Conservation (phyloP, 92 coral and sea anemone species). For the Porites evermanni region DNA sequence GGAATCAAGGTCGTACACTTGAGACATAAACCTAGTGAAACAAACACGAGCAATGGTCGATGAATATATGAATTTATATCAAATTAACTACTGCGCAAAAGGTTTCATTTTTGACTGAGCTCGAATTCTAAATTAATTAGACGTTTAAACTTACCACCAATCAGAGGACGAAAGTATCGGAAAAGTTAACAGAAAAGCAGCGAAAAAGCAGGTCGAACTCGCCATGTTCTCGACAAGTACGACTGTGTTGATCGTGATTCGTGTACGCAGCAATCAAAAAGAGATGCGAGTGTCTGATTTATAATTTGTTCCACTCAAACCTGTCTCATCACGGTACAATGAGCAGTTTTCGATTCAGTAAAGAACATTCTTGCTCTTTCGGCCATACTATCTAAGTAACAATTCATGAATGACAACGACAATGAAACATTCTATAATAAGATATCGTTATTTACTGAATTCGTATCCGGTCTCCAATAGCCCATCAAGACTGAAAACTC, state of each 20-base stretch:
- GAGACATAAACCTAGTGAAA: slow-evolving; percentile 89
- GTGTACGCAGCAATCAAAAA: not conserved
- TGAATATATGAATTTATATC: not conserved
- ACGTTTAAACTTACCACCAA: slow-evolving; percentile 74
- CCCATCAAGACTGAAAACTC: too few relatives aligned
- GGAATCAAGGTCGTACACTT: slow-evolving; percentile 93
- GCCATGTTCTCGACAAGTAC: not conserved
- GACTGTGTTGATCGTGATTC: not conserved
- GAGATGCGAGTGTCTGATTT: not conserved
- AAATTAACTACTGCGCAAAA: not conserved
- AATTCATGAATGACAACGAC: too few relatives aligned
- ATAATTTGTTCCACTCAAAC: not conserved
- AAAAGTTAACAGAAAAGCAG: slow-evolving; percentile 8
- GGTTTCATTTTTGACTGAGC: not conserved
- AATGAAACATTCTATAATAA: too few relatives aligned
- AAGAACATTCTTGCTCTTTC: too few relatives aligned
- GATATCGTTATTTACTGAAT: too few relatives aligned
- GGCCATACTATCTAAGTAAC: too few relatives aligned
- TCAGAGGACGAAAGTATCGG: slow-evolving; percentile 55
- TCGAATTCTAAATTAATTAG: slow-evolving; percentile 1
- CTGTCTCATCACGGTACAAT: not conserved
- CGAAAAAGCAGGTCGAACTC: not conserved
- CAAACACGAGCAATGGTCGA: not conserved
- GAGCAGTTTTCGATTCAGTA: too few relatives aligned
- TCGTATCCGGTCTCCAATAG: too few relatives aligned